phyloP scores from a whole-genome alignment of 2,888 invertebrate genomes.

The Amaurobius ferox region DNA sequence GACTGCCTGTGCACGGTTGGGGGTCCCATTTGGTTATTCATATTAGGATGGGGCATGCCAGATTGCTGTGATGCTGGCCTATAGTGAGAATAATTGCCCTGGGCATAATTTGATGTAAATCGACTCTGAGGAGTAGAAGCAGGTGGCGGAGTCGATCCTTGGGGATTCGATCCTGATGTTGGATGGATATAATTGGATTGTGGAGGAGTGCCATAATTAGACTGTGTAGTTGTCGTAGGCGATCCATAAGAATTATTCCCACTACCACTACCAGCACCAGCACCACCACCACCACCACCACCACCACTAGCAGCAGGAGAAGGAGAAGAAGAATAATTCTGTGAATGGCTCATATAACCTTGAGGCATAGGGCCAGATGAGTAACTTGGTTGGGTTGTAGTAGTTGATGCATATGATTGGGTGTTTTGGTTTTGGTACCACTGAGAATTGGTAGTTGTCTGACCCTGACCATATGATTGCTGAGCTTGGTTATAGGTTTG shows the following conservation, averaged over 20 bases:
- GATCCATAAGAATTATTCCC: slow-evolving; percentile 52
- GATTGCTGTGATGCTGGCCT: slow-evolving; percentile 36
- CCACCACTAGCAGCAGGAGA: slow-evolving; percentile 36
- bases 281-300: slow-evolving; percentile 32
- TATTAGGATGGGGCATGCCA: slow-evolving; percentile 30
- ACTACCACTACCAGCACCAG: too few species aligned
- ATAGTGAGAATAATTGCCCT: slow-evolving; percentile 59
- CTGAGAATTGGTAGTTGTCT: slow-evolving; percentile 45
- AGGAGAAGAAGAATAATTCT: slow-evolving; percentile 37
- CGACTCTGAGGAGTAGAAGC: slow-evolving; percentile 48
- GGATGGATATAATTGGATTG: slow-evolving; percentile 41
- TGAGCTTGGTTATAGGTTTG: slow-evolving; percentile 57
- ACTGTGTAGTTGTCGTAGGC: slow-evolving; percentile 47
- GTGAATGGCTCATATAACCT: slow-evolving; percentile 50
- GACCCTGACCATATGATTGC: slow-evolving; percentile 57
- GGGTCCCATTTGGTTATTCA: slow-evolving; percentile 55
- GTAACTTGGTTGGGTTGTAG: slow-evolving; percentile 57
- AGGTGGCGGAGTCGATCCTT: slow-evolving; percentile 58
- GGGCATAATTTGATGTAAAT: slow-evolving; percentile 59
- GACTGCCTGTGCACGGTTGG: slow-evolving; percentile 46
- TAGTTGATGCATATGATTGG: slow-evolving; percentile 48
- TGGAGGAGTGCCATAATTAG: slow-evolving; percentile 42
- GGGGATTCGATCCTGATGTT: slow-evolving; percentile 14
- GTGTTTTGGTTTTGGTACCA: slow-evolving; percentile 60
- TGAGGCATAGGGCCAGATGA: slow-evolving; percentile 41